These are phyloP conservation scores for Idaea biselata DNA, from an alignment of 2,888 invertebrate genomes.

Conservation along the genomic window DNA sequence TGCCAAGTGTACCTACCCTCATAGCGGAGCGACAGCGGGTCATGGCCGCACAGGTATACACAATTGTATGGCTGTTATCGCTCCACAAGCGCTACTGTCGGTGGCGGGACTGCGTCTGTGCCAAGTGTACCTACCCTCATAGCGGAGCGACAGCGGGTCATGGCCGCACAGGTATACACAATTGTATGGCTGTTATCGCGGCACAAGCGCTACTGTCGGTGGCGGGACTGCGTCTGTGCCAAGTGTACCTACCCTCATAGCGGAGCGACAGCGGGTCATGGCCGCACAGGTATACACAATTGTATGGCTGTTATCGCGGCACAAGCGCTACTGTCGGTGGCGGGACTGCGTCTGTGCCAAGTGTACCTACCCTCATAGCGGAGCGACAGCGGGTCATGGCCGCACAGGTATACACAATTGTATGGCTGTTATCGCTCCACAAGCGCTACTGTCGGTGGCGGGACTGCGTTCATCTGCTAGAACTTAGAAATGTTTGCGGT, in stretches of 20 bases:
- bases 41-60: conserved; percentile 97
- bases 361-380: conserved; percentile 98
- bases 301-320: conserved; percentile 84
- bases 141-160: conserved; percentile 97
- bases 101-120: conserved; percentile 98
- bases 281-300: conserved; percentile 92
- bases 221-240: conserved; percentile 98
- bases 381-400: too few relatives aligned
- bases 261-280: conserved; percentile 98
- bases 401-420: too few relatives aligned
- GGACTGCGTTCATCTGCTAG: too few relatives aligned
- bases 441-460: conserved; percentile 98
- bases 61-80: conserved; percentile 78
- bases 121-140: conserved; percentile 99
- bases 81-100: conserved; percentile 97
- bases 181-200: conserved; percentile 81
- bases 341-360: conserved; percentile 98
- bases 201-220: conserved; percentile 97
- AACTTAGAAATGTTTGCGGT: too few relatives aligned
- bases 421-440: too few relatives aligned
- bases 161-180: conserved; percentile 95
- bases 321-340: conserved; percentile 98
- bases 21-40: conserved; percentile 98
- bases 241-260: conserved; percentile 99
- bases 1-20: conserved; percentile 97